A percentile compares a stretch with the other conserved stretches of the same genome.
Evolutionary conservation across 2,888 invertebrate genomes (phyloP).

Genomic region (Hirudinaria manillensis): DNA sequence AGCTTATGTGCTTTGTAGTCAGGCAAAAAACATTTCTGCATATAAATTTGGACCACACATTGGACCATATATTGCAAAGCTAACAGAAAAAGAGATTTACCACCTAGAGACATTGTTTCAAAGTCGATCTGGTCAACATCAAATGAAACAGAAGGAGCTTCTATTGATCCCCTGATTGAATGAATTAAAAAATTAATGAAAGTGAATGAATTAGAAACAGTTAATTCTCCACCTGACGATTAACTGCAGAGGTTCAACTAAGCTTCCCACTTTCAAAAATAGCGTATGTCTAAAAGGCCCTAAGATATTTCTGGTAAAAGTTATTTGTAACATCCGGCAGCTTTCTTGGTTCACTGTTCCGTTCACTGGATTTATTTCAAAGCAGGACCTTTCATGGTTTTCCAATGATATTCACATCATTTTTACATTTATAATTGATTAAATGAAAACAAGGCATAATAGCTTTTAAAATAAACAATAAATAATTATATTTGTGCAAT

Average conservation of each 20-base stretch:
- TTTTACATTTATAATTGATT: too few species aligned
- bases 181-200: too few species aligned
- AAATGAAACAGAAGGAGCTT: conserved; percentile 55
- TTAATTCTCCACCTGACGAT: too few species aligned
- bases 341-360: conserved; percentile 53
- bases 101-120: conserved; percentile 53
- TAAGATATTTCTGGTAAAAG: conserved; percentile 49
- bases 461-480: too few species aligned
- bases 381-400: conserved; percentile 51
- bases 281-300: conserved; percentile 48
- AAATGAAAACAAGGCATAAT: too few species aligned
- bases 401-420: conserved; percentile 47
- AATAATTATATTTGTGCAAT: background rate
- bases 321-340: conserved; percentile 52
- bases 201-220: too few species aligned
- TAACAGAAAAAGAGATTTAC: conserved; percentile 28
- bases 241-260: too few species aligned
- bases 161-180: conserved; percentile 50
- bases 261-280: conserved; percentile 25
- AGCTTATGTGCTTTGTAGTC: too few species aligned
- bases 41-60: background rate
- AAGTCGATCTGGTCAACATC: conserved; percentile 52
- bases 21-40: background rate
- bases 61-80: background rate
- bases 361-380: conserved; percentile 51